Evolutionary conservation across 2,888 invertebrate species (phyloP).

Genomic region (Epinotia nisella): DNA sequence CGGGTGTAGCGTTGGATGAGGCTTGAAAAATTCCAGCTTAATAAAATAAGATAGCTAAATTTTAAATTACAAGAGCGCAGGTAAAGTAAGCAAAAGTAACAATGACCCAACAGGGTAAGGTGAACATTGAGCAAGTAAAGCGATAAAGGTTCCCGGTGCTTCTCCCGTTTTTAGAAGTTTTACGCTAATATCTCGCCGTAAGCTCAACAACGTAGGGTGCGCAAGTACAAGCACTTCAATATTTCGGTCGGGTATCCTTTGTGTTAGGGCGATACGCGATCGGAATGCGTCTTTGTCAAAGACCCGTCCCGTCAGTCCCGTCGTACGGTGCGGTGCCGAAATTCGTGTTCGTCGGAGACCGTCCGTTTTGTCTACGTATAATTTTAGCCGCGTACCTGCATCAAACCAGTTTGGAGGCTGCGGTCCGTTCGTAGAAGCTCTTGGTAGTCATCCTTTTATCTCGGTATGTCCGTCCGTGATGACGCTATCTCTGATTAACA

Average conservation of each 20-base stretch:
- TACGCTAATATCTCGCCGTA: constrained; percentile 38
- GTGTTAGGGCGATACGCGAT: constrained; percentile 59
- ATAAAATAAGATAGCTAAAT: constrained; percentile 19
- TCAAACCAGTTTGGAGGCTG: constrained; percentile 73
- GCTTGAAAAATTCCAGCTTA: constrained; percentile 13
- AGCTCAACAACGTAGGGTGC: constrained; percentile 36
- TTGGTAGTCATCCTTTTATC: constrained; percentile 67
- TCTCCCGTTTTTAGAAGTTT: constrained; percentile 36
- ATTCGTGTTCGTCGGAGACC: constrained; percentile 60
- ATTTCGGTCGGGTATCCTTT: constrained; percentile 54
- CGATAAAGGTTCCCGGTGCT: constrained; percentile 34
- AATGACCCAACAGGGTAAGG: constrained; percentile 28
- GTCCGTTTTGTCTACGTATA: constrained; percentile 76
- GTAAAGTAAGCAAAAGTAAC: constrained; percentile 27
- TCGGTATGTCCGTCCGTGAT: constrained; percentile 55
- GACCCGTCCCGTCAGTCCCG: constrained; percentile 61
- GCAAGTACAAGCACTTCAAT: constrained; percentile 45
- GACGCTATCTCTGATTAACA: constrained; percentile 54
- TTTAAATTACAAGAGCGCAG: constrained; percentile 6
- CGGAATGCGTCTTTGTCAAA: constrained; percentile 77
- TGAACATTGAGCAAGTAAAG: constrained; percentile 30
- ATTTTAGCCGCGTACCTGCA: constrained; percentile 80
- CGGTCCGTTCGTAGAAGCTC: constrained; percentile 69
- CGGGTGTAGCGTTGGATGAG: constrained; percentile 19
- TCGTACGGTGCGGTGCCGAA: constrained; percentile 67